Evolutionary conservation across 2,113 vertebrate species (phyloP), one percentile per base, ranked within the genome.

Genomic region (Istiophorus platypterus): DNA sequence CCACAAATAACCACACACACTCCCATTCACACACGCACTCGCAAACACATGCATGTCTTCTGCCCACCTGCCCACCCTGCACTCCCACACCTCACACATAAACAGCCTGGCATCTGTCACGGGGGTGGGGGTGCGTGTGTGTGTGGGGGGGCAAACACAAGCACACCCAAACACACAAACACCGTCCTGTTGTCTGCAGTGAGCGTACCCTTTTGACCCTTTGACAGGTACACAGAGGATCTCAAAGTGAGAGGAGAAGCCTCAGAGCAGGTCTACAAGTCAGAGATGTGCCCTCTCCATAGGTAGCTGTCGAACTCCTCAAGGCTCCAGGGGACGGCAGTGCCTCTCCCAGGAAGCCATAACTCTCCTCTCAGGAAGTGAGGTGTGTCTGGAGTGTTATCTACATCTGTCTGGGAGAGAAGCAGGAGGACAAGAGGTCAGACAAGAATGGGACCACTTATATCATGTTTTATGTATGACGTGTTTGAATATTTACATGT

Each of bases 401-500:
- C 92, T 91, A 91, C 93, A 92, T 94, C 92, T 93, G 91, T 91
- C 90, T 88, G 78, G 57, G 87, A 93, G 88, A 90, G 85, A 86
- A 89, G 85, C 82, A 85, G 86, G 86, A 81, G 93, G 88, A 85
- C 92, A 88, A 92, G 88, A 91, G 93, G 92, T 95, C 94, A 93
- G 84, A 92, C 88, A 88, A 89, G 87, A 89, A 73, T 81, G 88
- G 88, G 90, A 91, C 93, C 87, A 91, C 86, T 92, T 90, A 85
- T 88, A 92, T 90, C 92, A 95, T 94, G 94, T 93, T 91, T 94
- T 93, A 95, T 95, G 92, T 82, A 93, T 95, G 92, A 92, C 80
- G 78, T 71, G 89, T 86, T 91, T 91, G 92, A 91, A 93, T 91
- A 93, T 91, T 93, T 92, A 92, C 92, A 92, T 91, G 89, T 92